Base-by-base conservation (phyloP, 2,888 invertebrate species). In the Calameuta filiformis region DNA sequence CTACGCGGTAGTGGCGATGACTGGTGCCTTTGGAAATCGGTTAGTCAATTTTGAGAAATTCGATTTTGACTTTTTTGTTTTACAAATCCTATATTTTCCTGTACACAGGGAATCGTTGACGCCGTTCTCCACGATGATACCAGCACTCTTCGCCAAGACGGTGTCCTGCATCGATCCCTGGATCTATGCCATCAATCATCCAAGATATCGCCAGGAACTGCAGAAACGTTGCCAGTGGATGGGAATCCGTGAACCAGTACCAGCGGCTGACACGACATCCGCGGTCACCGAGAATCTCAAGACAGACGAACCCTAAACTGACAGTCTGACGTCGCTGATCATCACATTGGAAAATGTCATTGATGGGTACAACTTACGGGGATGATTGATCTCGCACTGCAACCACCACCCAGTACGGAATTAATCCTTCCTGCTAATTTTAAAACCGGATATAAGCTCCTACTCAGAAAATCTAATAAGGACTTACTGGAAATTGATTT, bases 91-190 rank as follows among this genome's bases (percentile, higher is more conserved):
- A 31, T 71, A 2, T 3, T 0, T 34, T 34, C 12, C 12, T 1
- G 31, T 34, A 11, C 2, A 0, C 84, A 93, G 93, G 33, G 91
- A 92, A 30, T 81, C 91, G 30, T 83, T 93, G 56, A 93, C 93
- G 15, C 93, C 93, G 4, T 87, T 92, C 68, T 88, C 92, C 1
- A 96, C 97, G 0, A 97, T 97, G 97, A 94, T 97, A 84, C 97
- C 97, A 6, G 97, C 97, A 0, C 94, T 96, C 81, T 94, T 97
- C 56, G 97, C 97, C 88, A 98, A 98, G 93, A 93, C 95, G 76
- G 97, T 98, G 0, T 97, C 98, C 0, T 97, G 98, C 91, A 94
- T 98, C 88, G 98, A 98, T 92, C 98, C 98, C 0, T 97, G 97
- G 93, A 95, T 97, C 2, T 97, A 97, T 87, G 97, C 97, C 6